Evolutionary conservation across 2,797 vertebrate genomes (phyloP), one percentile per base, ranked within the genome.

Genomic region (Zalophus californianus): DNA sequence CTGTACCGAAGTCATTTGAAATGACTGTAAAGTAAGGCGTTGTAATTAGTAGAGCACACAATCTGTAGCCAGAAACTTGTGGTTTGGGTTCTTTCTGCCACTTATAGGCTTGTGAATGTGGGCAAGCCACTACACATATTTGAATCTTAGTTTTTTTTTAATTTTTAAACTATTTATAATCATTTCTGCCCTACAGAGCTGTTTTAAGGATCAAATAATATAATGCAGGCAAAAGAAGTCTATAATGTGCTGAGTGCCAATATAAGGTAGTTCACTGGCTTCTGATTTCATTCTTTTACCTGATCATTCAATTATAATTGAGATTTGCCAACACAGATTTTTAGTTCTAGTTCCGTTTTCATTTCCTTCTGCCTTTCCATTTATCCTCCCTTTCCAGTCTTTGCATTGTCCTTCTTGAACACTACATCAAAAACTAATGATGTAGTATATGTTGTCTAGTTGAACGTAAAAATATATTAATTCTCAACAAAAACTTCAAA

Each of bases 141-240:
- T 93, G 73, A 84, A 60, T 64, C 35, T 79, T 82, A 60, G 27
- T 35, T 68, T 68, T 68, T 93, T 86, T 86, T 35, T 80, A 60
- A 78, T n/a, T 78, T 85, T 89, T 86, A 77, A 96, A n/a, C 12
- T 70, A 86, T 62, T 79, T 66, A 58, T 54, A 79, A 64, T 82
- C 62, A 83, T 35, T 56, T 82, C 50, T 60, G 38, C 38, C 29
- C 20, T n/a, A 41, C 2, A 85, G 16, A 78, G 25, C 12, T 85
- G 5, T 66, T 78, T 2, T 50, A 20, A 86, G 21, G 7, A 38
- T 38, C 32, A 94, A 89, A 80, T 78, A 52, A 89, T 23, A 23
- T 4, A 68, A 85, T 78, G 9, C 2, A n/a, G n/a, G 27, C 44
- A 3, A 64, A 83, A 79, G 23, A 89, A 64, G 4, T 62, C 50